These are phyloP conservation scores for Tiaroga cobitis DNA, from an alignment of 2,797 vertebrate species.

Conservation along the genomic window DNA sequence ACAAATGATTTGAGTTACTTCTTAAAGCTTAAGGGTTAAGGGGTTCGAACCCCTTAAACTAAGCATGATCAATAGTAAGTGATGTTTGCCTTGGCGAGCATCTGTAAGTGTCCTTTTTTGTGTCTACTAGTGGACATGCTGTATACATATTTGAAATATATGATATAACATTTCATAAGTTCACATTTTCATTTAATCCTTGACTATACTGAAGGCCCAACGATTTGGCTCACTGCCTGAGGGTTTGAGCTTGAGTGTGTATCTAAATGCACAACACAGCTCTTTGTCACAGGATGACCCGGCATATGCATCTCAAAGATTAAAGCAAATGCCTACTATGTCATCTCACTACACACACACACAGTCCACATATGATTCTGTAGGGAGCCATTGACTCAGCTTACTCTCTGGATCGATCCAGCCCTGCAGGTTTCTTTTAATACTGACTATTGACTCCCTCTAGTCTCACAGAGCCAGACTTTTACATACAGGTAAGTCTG, in stretches of 20 bases:
- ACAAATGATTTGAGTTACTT: neutral
- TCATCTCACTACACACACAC: constrained; percentile 6
- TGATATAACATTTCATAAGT: constrained; percentile 9
- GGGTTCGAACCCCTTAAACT: neutral
- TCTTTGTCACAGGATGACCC: constrained; percentile 29
- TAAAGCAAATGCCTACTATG: constrained; percentile 25
- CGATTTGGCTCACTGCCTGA: neutral
- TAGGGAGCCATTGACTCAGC: constrained; percentile 58
- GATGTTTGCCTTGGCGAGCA: neutral
- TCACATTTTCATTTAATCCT: neutral
- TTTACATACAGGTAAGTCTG: neutral
- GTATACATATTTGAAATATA: neutral
- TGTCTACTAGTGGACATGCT: neutral
- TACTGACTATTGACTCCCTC: constrained; percentile 40
- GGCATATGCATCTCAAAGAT: constrained; percentile 38
- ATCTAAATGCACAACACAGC: neutral
- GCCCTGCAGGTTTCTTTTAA: constrained; percentile 56
- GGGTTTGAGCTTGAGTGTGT: neutral
- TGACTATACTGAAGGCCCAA: neutral
- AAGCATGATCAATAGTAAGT: neutral
- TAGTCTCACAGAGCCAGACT: constrained; percentile 24
- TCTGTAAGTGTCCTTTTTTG: neutral
- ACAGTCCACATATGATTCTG: constrained; percentile 33
- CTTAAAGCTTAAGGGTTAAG: neutral
- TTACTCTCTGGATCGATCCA: constrained; percentile 54